Conservation (phyloP, 2,888 invertebrate species). For the Netelia inedita region DNA sequence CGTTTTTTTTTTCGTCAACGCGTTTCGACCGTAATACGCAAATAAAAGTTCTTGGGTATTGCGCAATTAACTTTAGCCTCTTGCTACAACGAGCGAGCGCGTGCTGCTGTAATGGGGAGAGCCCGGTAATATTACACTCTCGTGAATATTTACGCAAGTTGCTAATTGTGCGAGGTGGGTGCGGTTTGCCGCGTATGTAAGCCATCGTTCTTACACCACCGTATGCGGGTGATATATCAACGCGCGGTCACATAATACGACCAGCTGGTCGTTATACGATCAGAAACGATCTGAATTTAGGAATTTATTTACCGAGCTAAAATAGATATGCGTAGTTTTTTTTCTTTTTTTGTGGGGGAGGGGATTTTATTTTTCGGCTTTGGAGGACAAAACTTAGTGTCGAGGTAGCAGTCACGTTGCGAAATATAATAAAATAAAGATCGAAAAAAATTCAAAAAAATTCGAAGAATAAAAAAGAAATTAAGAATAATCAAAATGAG, state of each 20-base stretch:
- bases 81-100: background rate
- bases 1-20: background rate
- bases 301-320: background rate
- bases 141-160: conserved; percentile 49
- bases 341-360: background rate
- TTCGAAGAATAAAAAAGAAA: too few relatives aligned
- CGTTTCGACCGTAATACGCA: background rate
- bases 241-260: conserved; percentile 12
- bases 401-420: too few relatives aligned
- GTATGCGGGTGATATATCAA: background rate
- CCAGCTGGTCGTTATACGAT: conserved; percentile 19
- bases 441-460: too few relatives aligned
- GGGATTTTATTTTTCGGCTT: too few relatives aligned
- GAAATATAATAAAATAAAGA: too few relatives aligned
- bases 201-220: background rate
- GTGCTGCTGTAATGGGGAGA: background rate
- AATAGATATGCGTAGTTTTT: background rate
- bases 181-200: conserved; percentile 49
- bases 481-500: too few relatives aligned
- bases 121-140: conserved; percentile 20
- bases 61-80: conserved; percentile 45
- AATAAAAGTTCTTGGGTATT: conserved; percentile 33
- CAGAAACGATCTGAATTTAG: background rate
- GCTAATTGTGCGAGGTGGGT: conserved; percentile 60
- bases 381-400: too few relatives aligned